These are phyloP conservation scores for Zosterops borbonicus DNA, from an alignment of 2,113 vertebrate genomes.

Conservation along the genomic window DNA sequence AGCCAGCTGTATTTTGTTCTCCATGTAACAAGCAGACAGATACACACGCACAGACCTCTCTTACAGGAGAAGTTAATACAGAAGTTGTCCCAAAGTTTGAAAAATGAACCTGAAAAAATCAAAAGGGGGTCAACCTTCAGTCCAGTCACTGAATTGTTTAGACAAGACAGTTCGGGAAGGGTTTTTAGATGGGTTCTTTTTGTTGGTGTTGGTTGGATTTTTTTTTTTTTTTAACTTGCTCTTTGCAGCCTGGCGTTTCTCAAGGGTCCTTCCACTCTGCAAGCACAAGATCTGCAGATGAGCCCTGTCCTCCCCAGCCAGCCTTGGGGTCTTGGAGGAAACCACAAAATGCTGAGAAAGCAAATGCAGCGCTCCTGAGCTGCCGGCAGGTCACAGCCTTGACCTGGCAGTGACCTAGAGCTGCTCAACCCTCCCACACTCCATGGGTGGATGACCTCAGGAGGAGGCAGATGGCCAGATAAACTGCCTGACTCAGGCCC, in stretches of 20 bases:
- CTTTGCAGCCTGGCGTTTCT: neutral
- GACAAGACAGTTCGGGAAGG: neutral
- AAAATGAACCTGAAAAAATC: neutral
- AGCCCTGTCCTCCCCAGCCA: neutral
- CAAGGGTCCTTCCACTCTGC: neutral
- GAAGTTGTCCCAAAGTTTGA: neutral
- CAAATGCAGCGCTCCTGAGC: rapidly evolving
- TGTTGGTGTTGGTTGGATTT: neutral
- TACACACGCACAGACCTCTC: rapidly evolving
- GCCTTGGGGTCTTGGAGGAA: neutral
- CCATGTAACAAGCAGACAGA: neutral
- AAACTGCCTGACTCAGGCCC: neutral
- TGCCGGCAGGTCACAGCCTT: neutral
- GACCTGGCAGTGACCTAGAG: neutral
- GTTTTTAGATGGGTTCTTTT: neutral
- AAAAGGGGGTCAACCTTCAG: neutral
- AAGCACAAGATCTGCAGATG: neutral
- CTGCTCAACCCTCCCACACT: neutral
- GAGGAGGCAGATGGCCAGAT: neutral
- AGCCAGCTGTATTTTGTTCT: neutral
- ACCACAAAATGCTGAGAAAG: rapidly evolving
- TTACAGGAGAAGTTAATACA: neutral
- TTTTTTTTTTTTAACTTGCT: neutral
- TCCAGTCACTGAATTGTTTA: neutral
- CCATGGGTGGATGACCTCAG: neutral